phyloP scores from a whole-genome alignment of 1,140 invertebrate genomes.

The Pseudomyrmex flavicornis region DNA sequence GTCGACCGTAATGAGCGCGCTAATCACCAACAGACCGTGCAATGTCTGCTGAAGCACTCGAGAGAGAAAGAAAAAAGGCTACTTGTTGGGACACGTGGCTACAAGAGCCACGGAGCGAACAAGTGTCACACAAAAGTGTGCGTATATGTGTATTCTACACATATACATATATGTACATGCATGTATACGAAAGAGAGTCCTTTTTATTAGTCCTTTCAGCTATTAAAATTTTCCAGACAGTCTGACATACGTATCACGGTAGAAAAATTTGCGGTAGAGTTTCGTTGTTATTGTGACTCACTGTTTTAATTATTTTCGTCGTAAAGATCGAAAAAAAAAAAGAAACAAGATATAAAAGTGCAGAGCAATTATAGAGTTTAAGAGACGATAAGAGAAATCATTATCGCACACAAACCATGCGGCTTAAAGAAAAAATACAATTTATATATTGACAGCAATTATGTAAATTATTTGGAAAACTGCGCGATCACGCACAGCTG shows the following conservation, averaged over 20 bases:
- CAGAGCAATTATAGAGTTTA: not conserved
- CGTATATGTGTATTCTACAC: slow-evolving; percentile 16
- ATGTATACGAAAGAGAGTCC: slow-evolving; percentile 16
- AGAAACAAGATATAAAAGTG: not conserved
- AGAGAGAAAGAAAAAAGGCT: slow-evolving; percentile 59
- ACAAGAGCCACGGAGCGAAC: slow-evolving; percentile 64
- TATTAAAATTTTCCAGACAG: slow-evolving; percentile 41
- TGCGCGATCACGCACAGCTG: slow-evolving; percentile 1
- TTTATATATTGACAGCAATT: not conserved
- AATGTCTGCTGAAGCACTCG: slow-evolving; percentile 61
- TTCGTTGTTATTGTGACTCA: slow-evolving; percentile 1
- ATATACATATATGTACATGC: not conserved
- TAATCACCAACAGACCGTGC: slow-evolving; percentile 81
- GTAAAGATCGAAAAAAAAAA: not conserved
- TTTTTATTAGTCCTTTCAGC: slow-evolving; percentile 61
- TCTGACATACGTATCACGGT: no score
- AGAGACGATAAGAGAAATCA: not conserved
- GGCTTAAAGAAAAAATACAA: not conserved
- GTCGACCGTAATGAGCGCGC: slow-evolving; percentile 82
- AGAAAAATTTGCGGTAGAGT: slow-evolving; percentile 9
- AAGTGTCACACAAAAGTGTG: slow-evolving; percentile 62
- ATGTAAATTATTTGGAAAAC: slow-evolving; percentile 4
- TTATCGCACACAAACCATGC: no score
- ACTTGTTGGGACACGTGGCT: slow-evolving; percentile 61
- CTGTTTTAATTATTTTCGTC: slow-evolving; percentile 8